Percentiles rank a stretch among this genome's conserved stretches.
phyloP scores from a whole-genome alignment of 2,797 vertebrate species.

The Gila robusta region DNA sequence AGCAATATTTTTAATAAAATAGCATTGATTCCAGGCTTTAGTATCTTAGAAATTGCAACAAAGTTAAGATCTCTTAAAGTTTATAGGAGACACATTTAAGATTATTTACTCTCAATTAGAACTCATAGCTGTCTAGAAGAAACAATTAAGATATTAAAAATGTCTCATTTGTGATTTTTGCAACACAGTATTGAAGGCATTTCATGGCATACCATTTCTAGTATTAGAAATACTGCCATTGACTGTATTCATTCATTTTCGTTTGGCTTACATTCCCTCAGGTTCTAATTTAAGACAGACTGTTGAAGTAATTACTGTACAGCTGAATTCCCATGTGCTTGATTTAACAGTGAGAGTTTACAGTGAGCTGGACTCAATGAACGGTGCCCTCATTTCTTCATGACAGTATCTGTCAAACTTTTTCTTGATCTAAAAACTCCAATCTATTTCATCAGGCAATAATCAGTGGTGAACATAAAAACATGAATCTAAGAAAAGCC shows the following conservation, averaged over 20 bases:
- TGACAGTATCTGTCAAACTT: slow-evolving; percentile 42
- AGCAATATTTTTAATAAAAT: too few species aligned
- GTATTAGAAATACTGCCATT: not conserved
- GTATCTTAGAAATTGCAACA: not conserved
- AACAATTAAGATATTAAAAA: not conserved
- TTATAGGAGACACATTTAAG: not conserved
- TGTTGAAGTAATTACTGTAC: slow-evolving; percentile 39
- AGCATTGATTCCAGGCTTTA: not conserved
- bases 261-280: slow-evolving; percentile 23
- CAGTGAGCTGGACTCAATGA: slow-evolving; percentile 18
- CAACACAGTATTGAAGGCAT: not conserved
- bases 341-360: slow-evolving; percentile 36
- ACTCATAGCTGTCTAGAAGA: not conserved
- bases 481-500: slow-evolving; percentile 26
- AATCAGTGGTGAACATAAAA: slow-evolving; percentile 22
- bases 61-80: slow-evolving; percentile 9
- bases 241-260: slow-evolving; percentile 13
- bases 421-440: slow-evolving; percentile 30
- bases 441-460: slow-evolving; percentile 7
- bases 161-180: not conserved
- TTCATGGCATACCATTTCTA: not conserved
- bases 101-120: not conserved
- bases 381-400: slow-evolving; percentile 22
- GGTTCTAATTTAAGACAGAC: slow-evolving; percentile 19
- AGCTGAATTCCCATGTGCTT: slow-evolving; percentile 20